Percentiles rank a stretch among this genome's conserved stretches.
Evolutionary conservation across 2,797 vertebrate genomes (phyloP).

Genomic region (Chloroceryle inda): DNA sequence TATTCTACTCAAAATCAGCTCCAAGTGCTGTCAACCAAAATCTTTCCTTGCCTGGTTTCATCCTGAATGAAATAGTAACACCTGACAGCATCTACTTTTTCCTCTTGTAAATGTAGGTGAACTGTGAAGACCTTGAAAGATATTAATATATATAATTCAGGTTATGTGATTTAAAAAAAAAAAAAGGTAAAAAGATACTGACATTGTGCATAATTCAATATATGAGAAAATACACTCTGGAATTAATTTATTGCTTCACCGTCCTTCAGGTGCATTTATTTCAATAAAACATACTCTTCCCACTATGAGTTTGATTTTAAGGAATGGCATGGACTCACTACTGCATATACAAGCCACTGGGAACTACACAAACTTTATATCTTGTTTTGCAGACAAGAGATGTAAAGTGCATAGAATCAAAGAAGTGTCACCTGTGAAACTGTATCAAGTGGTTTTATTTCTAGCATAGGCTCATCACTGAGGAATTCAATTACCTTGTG

Average conservation of each 20-base stretch:
- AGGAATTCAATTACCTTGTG: constrained; percentile 4
- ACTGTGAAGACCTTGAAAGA: constrained; percentile 70
- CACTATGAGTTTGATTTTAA: neutral
- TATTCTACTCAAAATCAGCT: neutral
- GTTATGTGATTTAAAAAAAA: neutral
- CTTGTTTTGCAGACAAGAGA: no score
- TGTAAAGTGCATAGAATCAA: neutral
- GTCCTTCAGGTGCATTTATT: constrained; percentile 55
- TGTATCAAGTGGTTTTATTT: constrained; percentile 13
- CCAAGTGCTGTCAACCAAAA: neutral
- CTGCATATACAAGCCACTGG: neutral
- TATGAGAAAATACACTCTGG: constrained; percentile 45
- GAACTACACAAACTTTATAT: neutral
- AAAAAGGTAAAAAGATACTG: neutral
- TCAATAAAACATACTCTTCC: constrained; percentile 40
- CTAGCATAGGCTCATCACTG: neutral
- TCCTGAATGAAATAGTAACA: neutral
- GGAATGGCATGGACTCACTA: neutral
- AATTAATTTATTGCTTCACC: constrained; percentile 68
- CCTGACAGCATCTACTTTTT: neutral
- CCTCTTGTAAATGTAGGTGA: constrained; percentile 9
- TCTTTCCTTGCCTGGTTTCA: constrained; percentile 21
- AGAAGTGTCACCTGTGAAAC: neutral
- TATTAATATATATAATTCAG: constrained; percentile 61
- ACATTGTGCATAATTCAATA: constrained; percentile 52